Base-by-base conservation (phyloP, 2,113 vertebrate species). In the Anguilla japonica region DNA sequence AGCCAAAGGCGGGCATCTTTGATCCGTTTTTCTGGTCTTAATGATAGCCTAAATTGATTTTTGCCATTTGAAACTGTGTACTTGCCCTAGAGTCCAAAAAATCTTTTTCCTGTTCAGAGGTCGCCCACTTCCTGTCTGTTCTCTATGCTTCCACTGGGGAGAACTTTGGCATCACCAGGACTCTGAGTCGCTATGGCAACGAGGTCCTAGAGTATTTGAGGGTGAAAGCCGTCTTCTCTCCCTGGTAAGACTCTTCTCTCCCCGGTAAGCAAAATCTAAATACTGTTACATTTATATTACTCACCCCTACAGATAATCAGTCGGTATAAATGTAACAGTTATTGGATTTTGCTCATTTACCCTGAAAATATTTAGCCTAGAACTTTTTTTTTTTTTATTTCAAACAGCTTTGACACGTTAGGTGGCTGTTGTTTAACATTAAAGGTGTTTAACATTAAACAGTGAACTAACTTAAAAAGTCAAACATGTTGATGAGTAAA, bases 121-220 rank as follows among this genome's bases (percentile, higher is more conserved):
- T 92, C 0, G 83, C 89, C 7, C 85, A 82, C 84, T 86, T 96
- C 86, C 91, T 96, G 79, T 91, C 94, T 22, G 93, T 93, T 22
- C 81, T 96, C 0, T 96, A 88, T 78, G 95, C 94, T 2, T 95
- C 95, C 29, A 95, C 93, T 18, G 96, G 96, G 78, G 96, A 96
- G 89, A 91, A 3, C 16, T 96, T 94, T 83, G 96, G 96, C 0
- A 91, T 96, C 88, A 92, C 91, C 0, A 95, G 93, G 91, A 91
- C 90, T 2, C 84, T 96, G n/a, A 82, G 89, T 0, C 90, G 91
- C 2, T 92, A 91, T 84, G 82, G 16, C 40, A 93, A 86, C 16
- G 84, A 88, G 7, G 13, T 90, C 26, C 91, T 96, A 87, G 96
- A 96, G 87, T 16, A 88, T 63, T 11, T 87, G 0, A 92, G 96